Evolutionary conservation across 2,113 vertebrate genomes (phyloP).

Genomic region (Hassar affinis): DNA sequence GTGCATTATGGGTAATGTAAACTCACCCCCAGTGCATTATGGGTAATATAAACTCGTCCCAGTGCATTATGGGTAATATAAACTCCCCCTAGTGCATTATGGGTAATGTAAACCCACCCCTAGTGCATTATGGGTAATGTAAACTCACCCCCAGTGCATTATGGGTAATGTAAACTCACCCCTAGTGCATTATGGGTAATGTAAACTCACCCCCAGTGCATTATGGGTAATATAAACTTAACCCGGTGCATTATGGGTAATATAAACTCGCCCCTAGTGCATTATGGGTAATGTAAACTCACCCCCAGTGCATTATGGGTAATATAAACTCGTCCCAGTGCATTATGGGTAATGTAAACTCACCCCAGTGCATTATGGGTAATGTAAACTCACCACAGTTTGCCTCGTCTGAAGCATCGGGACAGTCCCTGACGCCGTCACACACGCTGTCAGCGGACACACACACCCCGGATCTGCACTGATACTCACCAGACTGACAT

Average conservation of each 20-base stretch:
- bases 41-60: too few relatives aligned
- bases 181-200: slow-evolving; percentile 59
- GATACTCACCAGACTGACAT: slow-evolving; percentile 74
- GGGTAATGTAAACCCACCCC: too few relatives aligned
- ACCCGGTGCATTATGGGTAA: slow-evolving; percentile 75
- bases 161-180: background rate
- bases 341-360: background rate
- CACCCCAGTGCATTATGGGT: background rate
- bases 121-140: too few relatives aligned
- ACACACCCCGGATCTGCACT: slow-evolving; percentile 79
- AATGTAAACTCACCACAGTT: slow-evolving; percentile 76
- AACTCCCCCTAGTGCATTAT: too few relatives aligned
- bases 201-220: background rate
- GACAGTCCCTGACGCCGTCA: slow-evolving; percentile 74
- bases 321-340: slow-evolving; percentile 60
- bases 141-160: slow-evolving; percentile 69
- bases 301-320: slow-evolving; percentile 63
- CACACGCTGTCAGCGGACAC: slow-evolving; percentile 74
- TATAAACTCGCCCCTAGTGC: too few relatives aligned
- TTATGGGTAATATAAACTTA: too few relatives aligned
- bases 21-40: too few relatives aligned
- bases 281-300: too few relatives aligned
- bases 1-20: too few relatives aligned
- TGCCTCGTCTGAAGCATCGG: slow-evolving; percentile 84
- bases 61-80: too few relatives aligned